Base-by-base conservation (phyloP, 2,888 invertebrate genomes). In the Nomada flava region DNA sequence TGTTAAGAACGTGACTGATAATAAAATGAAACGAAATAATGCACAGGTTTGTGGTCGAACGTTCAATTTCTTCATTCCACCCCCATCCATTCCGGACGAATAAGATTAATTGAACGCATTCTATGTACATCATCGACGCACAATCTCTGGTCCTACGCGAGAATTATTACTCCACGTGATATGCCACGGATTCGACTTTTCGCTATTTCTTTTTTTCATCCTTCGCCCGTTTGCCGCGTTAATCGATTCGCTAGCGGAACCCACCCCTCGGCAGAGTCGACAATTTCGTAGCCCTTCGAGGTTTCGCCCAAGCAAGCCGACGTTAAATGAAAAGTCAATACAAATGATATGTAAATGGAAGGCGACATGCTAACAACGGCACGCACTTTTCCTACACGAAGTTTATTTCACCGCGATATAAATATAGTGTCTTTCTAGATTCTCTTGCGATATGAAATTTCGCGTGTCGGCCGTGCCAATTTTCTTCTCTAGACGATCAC, bases 91-190 rank as follows among this genome's bases (percentile, higher is more conserved):
- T 20, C n/a, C 26, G 20, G 50, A 59, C 47, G 26, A 73, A 59
- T 42, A 26, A 52, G 44, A 26, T 53, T 71, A 47, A 55, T 64
- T 53, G 15, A 71, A 71, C 71, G 76, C 71, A 42, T 71, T 74
- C 53, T 82, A 82, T 79, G 26, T 79, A 82, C 82, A 82, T 26
- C 57, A 67, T 44, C 67, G 62, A 75, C 65, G 70, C 67, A 65
- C 59, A 42, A 42, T 74, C 42, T 64, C 52, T 79, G 69, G 60
- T 74, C 69, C 72, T 23, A 53, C 26, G 63, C 29, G 55, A 52
- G 69, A 67, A 62, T 79, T 70, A 74, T 70, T 70, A 70, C 65
- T 47, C 20, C 74, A 63, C 55, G 62, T 63, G 67, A 67, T 70
- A 74, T 67, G 79, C 79, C 79, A 69, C 60, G 36, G 55, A 47